Evolutionary conservation across 2,113 vertebrate genomes (phyloP).

Genomic region (Triplophysa dalaica): DNA sequence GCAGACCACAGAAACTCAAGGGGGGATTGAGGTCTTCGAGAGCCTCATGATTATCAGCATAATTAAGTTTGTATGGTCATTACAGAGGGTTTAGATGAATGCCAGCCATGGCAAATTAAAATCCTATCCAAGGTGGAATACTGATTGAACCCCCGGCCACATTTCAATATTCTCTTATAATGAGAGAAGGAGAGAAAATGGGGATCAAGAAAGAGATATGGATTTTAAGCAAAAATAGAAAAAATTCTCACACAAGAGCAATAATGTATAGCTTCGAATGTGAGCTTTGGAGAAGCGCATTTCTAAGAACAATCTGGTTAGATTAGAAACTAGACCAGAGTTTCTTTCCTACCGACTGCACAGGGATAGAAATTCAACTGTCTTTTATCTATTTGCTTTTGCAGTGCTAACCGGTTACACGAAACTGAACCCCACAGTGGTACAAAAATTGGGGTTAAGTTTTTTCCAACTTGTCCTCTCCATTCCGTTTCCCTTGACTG

Average conservation of each 20-base stretch:
- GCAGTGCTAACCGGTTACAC: not conserved
- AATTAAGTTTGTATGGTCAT: slow-evolving; percentile 46
- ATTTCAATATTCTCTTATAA: slow-evolving; percentile 27
- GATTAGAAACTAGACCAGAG: not conserved
- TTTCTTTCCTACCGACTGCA: not conserved
- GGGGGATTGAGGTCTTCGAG: slow-evolving; percentile 6
- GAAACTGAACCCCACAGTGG: not conserved
- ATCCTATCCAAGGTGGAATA: slow-evolving; percentile 36
- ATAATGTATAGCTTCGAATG: too few relatives aligned
- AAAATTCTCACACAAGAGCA: not conserved
- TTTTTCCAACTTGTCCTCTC: slow-evolving; percentile 17
- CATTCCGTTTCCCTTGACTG: not conserved
- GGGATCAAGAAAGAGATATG: slow-evolving; percentile 42
- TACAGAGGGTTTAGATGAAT: slow-evolving; percentile 32
- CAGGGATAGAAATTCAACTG: not conserved
- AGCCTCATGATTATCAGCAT: slow-evolving; percentile 27
- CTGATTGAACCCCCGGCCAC: slow-evolving; percentile 27
- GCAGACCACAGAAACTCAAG: slow-evolving; percentile 29
- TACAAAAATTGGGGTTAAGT: slow-evolving; percentile 9
- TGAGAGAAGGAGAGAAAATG: not conserved
- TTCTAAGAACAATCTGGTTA: not conserved
- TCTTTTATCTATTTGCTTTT: not conserved
- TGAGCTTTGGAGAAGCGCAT: not conserved
- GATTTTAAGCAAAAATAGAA: slow-evolving; percentile 33
- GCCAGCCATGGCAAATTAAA: slow-evolving; percentile 36